Evolutionary conservation across 1,140 invertebrate genomes (phyloP), one percentile per base, ranked within the genome.

Genomic region (Dreissena polymorpha): DNA sequence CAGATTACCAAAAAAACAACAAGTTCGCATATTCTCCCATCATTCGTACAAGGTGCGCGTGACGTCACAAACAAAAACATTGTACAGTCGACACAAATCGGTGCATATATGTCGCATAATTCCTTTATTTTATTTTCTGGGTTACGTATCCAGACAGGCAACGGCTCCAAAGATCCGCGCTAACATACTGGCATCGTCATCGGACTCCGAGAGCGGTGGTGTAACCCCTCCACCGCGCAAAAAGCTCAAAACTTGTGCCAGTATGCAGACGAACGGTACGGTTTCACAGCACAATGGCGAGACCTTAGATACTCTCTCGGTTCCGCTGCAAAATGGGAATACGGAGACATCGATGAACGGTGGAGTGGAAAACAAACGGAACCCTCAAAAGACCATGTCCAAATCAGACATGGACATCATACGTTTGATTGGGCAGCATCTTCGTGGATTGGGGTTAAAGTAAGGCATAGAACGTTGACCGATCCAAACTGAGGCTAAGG

Each of bases 381-480:
- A 84, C 50, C 84, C 77, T 71, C 81, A 84, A 81, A 92, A 90
- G 86, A 84, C 84, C 51, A 89, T 93, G 88, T 95, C 95, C 89
- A 96, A 96, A 93, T 96, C 96, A 60, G 97, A 98, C 93, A 96
- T 97, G 92, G 98, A 99, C 91, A 98, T 99, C 91, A 97, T 99
- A 73, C 95, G 98, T 87, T 95, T 99, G 75, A 98, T 99, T 90
- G 98, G 97, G 0, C 98, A 99, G 93, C 97, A 99, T 94, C 95
- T 99, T 85, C 96, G 96, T 91, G 96, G 96, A 88, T 95, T 99
- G 89, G 98, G 98, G 86, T 95, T 99, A 16, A 96, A 97, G 96
- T 98, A 95, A 94, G 39, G 96, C 67, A 65, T 57, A 60, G 21
- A 60, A 60, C 3, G 21, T 2, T 8, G 39, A 39, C 39, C 39